Percentiles rank a stretch among this genome's conserved stretches.
These are phyloP conservation scores for Caradrina clavipalpis DNA, from an alignment of 2,888 invertebrate genomes.

Conservation along the genomic window DNA sequence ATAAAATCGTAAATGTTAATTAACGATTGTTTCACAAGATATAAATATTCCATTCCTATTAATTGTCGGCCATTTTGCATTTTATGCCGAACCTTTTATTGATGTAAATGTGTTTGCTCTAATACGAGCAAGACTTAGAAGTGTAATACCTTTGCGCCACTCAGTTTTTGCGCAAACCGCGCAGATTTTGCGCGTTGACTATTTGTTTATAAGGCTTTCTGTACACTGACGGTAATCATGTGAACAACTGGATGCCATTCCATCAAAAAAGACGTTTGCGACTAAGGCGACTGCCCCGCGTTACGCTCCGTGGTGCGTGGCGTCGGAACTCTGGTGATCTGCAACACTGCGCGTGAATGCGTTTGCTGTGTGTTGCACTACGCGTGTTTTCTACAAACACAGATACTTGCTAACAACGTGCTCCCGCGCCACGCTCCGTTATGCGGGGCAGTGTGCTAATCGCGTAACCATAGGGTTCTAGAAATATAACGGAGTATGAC, in stretches of 20 bases:
- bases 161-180: conserved; percentile 6
- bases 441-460: too few relatives aligned
- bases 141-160: not conserved
- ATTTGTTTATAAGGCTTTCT: not conserved
- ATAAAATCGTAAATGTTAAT: not conserved
- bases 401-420: too few relatives aligned
- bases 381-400: too few relatives aligned
- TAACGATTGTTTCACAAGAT: not conserved
- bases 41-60: not conserved
- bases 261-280: too few relatives aligned
- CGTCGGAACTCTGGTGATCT: too few relatives aligned
- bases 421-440: too few relatives aligned
- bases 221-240: not conserved
- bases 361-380: too few relatives aligned
- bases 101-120: conserved; percentile 9
- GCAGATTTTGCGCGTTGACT: not conserved
- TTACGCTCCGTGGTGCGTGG: too few relatives aligned
- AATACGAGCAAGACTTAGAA: conserved; percentile 16
- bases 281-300: too few relatives aligned
- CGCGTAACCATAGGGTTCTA: too few relatives aligned
- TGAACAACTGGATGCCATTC: not conserved
- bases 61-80: conserved; percentile 1
- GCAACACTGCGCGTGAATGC: too few relatives aligned
- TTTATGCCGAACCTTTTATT: not conserved
- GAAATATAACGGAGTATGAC: not conserved